Evolutionary conservation across 2,797 vertebrate genomes (phyloP), one percentile per base, ranked within the genome.

Genomic region (Esox lucius): DNA sequence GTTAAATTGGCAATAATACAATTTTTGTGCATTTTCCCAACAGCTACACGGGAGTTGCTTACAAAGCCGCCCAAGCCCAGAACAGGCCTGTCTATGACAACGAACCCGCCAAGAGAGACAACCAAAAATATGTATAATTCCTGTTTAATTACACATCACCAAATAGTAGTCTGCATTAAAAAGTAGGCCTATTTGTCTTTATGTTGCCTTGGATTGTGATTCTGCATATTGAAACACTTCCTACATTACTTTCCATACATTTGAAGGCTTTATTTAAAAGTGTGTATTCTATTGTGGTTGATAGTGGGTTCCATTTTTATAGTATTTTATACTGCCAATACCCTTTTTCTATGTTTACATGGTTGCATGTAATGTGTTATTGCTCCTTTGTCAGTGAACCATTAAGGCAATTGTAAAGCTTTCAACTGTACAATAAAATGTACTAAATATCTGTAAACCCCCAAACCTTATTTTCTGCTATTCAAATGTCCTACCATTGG

Each of bases 31-130:
- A 12, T 1, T 75, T 82, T n/a, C 35, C 24, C 70, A 78, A 46
- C 80, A 90, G 85, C 8, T 91, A 90, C 78, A 87, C 89, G 0
- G 76, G 79, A 0, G 87, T 93, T 2, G 82, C 70, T 8, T 92
- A 93, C 88, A 91, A 87, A 78, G 86, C 80, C n/a, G 9, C 81
- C 19, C 86, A 90, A 68, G 1, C 78, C 49, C 78, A 64, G 56
- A 39, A 74, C 78, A 86, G 77, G 75, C 6, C 59, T 0, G 73
- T 76, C 15, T 48, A 46, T 0, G 77, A 71, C 17, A 80, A 84
- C 4, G 74, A 77, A 2, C 78, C 80, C 3, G 71, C 79, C 64
- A 83, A 66, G 67, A 80, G 4, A 69, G 64, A 70, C 0, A 76
- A 64, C 53, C 82, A 86, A 13, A 77, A 82, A 59, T 89, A 88